Evolutionary conservation across 2,797 vertebrate species (phyloP).

Genomic region (Dallia pectoralis): DNA sequence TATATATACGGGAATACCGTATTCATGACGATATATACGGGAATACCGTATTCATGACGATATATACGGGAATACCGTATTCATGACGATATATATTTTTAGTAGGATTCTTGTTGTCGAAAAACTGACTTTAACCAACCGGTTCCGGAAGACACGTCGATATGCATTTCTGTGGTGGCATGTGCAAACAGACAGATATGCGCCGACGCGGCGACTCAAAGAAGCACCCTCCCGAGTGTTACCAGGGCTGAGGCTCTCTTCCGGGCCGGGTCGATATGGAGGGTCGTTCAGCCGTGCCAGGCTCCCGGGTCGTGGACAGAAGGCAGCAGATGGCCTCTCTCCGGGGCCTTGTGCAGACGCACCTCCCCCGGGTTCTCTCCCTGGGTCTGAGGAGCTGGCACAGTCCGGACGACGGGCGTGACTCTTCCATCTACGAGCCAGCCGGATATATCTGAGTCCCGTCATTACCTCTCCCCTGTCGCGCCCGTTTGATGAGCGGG

Average conservation of each 20-base stretch:
- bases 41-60: too few species aligned
- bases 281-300: neutral
- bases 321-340: conserved; percentile 1
- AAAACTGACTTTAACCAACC: too few species aligned
- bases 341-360: neutral
- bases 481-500: neutral
- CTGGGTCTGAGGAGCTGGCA: neutral
- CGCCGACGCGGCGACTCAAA: too few species aligned
- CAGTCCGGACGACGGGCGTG: neutral
- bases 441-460: neutral
- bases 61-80: too few species aligned
- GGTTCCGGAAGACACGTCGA: too few species aligned
- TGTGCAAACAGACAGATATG: too few species aligned
- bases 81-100: too few species aligned
- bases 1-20: too few species aligned
- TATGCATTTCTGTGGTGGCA: too few species aligned
- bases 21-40: too few species aligned
- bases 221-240: neutral
- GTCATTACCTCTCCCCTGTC: neutral
- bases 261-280: neutral
- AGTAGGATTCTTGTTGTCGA: too few species aligned
- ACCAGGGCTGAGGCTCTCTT: neutral
- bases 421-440: neutral
- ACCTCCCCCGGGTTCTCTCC: neutral
- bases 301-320: neutral